Conservation (phyloP, 2,888 invertebrate genomes). For the Laothoe populi region DNA sequence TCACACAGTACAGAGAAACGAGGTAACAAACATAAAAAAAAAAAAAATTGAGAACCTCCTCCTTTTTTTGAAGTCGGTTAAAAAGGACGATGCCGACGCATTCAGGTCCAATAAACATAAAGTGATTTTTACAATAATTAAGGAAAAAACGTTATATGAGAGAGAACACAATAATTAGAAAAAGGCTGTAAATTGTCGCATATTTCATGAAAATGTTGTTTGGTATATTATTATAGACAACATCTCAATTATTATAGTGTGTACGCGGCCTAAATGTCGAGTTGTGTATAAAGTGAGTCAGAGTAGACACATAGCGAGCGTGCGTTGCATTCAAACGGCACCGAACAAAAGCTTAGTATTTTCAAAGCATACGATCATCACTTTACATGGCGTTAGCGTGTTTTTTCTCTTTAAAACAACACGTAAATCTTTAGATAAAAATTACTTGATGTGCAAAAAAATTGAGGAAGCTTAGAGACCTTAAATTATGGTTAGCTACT, state of each 20-base stretch:
- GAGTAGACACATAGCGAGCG: slow-evolving; percentile 36
- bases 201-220: no score
- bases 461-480: slow-evolving; percentile 21
- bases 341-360: slow-evolving; percentile 27
- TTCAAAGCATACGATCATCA: slow-evolving; percentile 26
- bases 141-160: no score
- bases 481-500: not conserved
- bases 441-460: slow-evolving; percentile 23
- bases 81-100: no score
- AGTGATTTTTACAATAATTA: no score
- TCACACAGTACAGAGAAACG: no score
- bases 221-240: not conserved
- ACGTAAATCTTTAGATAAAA: slow-evolving; percentile 21
- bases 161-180: no score
- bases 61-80: no score
- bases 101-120: no score
- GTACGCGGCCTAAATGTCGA: slow-evolving; percentile 37
- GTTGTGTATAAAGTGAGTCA: slow-evolving; percentile 46
- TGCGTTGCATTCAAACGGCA: slow-evolving; percentile 43
- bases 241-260: not conserved
- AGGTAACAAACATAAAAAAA: no score
- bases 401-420: slow-evolving; percentile 25
- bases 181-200: no score
- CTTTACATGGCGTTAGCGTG: slow-evolving; percentile 30
- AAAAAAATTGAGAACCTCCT: no score